Base-by-base conservation (phyloP, 2,888 invertebrate genomes). In the Marronus borbonicus region DNA sequence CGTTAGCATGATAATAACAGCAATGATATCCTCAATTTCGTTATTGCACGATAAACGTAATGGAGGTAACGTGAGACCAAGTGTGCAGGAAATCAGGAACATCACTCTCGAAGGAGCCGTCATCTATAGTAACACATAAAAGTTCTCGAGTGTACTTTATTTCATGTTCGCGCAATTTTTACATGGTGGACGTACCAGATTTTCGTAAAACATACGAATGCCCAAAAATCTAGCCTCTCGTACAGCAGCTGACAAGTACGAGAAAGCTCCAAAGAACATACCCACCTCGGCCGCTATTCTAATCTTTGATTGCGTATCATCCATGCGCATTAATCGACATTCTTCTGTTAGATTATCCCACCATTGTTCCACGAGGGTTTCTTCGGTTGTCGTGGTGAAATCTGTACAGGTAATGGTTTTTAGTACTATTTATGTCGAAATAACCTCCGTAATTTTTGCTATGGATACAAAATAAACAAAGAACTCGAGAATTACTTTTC, bases 161-260 rank as follows among this genome's bases (percentile, higher is more conserved):
- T 17, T 28, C 14, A 0, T 44, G 10, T 44, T 44, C 12, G 44
- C 5, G 14, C 10, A 68, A 76, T 3, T 55, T 52, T 58, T 0
- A 24, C 24, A 24, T 5, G n/a, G 4, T 10, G 17, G 10, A 49
- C 90, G 92, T 89, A 98, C 98, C 89, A 98, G 90, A 88, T 98
- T 98, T 87, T 97, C 97, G 81, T 98, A 93, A 88, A 98, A 99
- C 95, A 98, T 97, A 85, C 95, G 94, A 80, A 95, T 92, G 0
- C 98, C 98, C 39, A 98, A 92, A 88, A 98, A 98, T 82, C 94
- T 92, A 0, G 97, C 96, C 88, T 98, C 98, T 8, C 97, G 90
- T 70, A 96, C 88, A 0, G 98, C 97, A 0, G 97, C 94, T 1
- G 94, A 90, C 44, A 98, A 92, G 86, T 98, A 98, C 0, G 95